Evolutionary conservation across 2,888 invertebrate genomes (phyloP).

Genomic region (Pristionchus arcanus): DNA sequence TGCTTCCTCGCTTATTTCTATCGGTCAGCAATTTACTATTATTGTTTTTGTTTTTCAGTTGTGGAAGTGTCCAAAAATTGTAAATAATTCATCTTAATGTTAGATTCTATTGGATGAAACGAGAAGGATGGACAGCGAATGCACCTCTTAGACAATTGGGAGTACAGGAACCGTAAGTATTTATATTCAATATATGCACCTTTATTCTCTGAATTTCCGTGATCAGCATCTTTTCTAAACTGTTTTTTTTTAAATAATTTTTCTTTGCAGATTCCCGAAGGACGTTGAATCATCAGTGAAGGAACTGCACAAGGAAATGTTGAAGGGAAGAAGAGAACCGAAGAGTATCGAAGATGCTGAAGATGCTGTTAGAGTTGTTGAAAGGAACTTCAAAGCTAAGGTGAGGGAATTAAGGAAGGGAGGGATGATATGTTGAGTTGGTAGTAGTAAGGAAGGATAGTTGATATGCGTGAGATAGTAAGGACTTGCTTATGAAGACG

Average conservation of each 20-base stretch:
- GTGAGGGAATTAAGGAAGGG: conserved; percentile 27
- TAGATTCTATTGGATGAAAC: conserved; percentile 62
- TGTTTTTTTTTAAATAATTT: neutral
- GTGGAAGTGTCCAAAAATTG: neutral
- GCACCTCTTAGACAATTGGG: conserved; percentile 37
- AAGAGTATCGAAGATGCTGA: conserved; percentile 59
- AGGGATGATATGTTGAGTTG: conserved; percentile 18
- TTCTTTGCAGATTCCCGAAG: conserved; percentile 57
- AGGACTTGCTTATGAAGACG: conserved; percentile 26
- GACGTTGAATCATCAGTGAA: conserved; percentile 57
- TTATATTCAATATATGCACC: neutral
- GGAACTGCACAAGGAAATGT: conserved; percentile 49
- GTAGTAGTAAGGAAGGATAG: neutral
- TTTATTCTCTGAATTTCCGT: neutral
- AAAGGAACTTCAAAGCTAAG: conserved; percentile 52
- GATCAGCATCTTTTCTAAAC: neutral
- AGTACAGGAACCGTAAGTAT: conserved; percentile 46
- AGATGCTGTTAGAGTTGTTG: conserved; percentile 45
- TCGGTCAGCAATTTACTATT: conserved; percentile 52
- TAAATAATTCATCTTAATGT: neutral
- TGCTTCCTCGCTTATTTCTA: conserved; percentile 70
- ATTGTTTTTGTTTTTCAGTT: neutral
- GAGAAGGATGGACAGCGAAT: conserved; percentile 58
- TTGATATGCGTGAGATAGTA: conserved; percentile 33
- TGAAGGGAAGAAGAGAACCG: conserved; percentile 56